phyloP scores from a whole-genome alignment of 2,113 vertebrate genomes.

The Corythornis vintsioides region DNA sequence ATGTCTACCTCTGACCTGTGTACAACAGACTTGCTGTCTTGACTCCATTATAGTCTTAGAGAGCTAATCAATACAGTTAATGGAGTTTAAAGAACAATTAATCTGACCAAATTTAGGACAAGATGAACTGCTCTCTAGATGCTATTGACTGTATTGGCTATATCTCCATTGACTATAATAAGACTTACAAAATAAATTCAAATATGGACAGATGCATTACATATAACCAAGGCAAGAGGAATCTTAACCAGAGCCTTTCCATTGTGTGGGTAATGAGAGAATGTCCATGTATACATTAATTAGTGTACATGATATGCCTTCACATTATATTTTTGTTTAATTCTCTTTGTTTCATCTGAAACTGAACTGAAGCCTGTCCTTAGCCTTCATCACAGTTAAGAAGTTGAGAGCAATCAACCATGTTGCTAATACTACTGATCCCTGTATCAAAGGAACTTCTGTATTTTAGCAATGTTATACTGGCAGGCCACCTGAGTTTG shows the following conservation, averaged over 20 bases:
- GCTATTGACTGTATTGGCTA: conserved; percentile 3
- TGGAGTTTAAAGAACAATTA: conserved; percentile 41
- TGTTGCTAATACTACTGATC: neutral
- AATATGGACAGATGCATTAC: neutral
- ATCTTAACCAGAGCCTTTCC: neutral
- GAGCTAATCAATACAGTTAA: conserved; percentile 39
- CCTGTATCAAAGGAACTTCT: neutral
- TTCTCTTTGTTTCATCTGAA: neutral
- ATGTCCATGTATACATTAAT: neutral
- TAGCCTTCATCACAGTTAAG: neutral
- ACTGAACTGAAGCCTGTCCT: neutral
- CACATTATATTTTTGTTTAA: neutral
- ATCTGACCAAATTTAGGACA: conserved; percentile 14
- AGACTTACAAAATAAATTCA: neutral
- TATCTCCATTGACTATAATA: neutral
- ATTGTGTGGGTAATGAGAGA: neutral
- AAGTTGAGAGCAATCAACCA: neutral
- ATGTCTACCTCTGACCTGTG: neutral
- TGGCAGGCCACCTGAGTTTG: neutral
- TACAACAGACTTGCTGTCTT: neutral
- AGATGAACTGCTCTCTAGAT: neutral
- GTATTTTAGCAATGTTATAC: neutral
- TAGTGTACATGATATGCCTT: neutral
- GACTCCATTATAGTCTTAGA: neutral
- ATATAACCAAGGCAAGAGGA: neutral